These are phyloP conservation scores for Clavelina lepadiformis DNA, from an alignment of 23 tunicate genomes.

Conservation along the genomic window DNA sequence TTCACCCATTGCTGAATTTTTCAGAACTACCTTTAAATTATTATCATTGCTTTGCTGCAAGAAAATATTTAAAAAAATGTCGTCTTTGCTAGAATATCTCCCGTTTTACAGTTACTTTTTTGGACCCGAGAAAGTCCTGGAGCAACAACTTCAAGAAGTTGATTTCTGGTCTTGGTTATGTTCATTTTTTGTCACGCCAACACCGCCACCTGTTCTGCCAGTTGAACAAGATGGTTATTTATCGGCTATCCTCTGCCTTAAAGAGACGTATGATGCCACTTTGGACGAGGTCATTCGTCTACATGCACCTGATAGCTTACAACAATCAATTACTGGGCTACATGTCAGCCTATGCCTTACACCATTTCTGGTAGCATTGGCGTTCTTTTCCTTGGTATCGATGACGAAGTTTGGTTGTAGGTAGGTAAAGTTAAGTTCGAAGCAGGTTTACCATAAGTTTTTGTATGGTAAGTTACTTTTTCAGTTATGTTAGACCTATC, in stretches of 20 bases:
- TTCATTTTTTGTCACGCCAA: too few species aligned
- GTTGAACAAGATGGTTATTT: background rate
- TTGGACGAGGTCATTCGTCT: background rate
- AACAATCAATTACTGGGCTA: background rate
- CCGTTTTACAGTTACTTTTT: conserved; percentile 9
- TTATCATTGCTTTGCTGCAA: too few species aligned
- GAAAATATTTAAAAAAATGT: too few species aligned
- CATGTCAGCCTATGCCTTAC: conserved; percentile 1
- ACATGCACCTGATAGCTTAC: background rate
- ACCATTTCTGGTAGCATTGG: conserved; percentile 4
- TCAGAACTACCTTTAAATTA: too few species aligned
- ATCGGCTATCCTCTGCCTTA: background rate
- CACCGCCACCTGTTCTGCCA: background rate
- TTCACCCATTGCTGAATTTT: too few species aligned
- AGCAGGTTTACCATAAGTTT: too few species aligned
- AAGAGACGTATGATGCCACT: background rate
- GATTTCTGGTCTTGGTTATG: background rate
- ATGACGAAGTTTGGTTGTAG: too few species aligned
- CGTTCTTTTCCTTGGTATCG: conserved; percentile 1
- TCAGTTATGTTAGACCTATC: too few species aligned
- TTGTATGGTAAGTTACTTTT: too few species aligned
- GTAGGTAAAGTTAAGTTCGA: too few species aligned
- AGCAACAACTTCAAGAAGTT: background rate
- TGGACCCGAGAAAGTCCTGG: background rate
- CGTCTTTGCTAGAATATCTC: background rate